Evolutionary conservation across 2,888 invertebrate genomes (phyloP), one percentile per base, ranked within the genome.

Genomic region (Taenaris catops): DNA sequence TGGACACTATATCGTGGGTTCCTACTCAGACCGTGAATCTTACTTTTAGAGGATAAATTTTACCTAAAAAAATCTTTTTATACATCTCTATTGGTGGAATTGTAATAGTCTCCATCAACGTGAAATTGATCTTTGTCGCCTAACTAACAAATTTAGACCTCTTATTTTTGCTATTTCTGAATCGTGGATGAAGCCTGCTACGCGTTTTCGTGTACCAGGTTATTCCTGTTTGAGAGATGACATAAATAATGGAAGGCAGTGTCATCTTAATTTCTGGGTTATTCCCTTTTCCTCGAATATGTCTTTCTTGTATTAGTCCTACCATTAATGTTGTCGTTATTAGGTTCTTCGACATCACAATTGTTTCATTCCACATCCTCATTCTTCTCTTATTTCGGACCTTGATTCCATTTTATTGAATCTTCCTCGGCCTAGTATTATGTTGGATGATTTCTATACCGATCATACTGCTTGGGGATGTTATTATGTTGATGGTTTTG

Each of bases 221-320:
- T 51, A 37, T 25, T 20, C 46, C 2, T 48, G 49, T 37, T 37
- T 52, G 3, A 36, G 51, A 8, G 46, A 50, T 33, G 49, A 50
- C n/a, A n/a, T n/a, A n/a, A n/a, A n/a, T n/a, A n/a, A n/a, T n/a
- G n/a, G 53, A 26, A 4, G 49, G 49, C 1, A 7, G 27, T 11
- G 39, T 40, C 7, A 11, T 48, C 2, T 8, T 48, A 0, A 20
- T 47, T 2, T 40, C 11, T 9, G 7, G 26, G 8, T 21, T 20
- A 11, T n/a, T 41, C 5, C 4, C 42, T 2, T 50, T 34, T 9
- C 26, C 37, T 4, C 38, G 25, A 21, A 23, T 48, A 2, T 9
- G 34, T 4, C 25, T 49, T 2, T 41, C 43, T 2, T 14, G 41
- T 8, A 28, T 34, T 2, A 14, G 16, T n/a, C 9, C 20, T 1